Conservation (phyloP, 2,797 vertebrate species). For the Lates japonicus region DNA sequence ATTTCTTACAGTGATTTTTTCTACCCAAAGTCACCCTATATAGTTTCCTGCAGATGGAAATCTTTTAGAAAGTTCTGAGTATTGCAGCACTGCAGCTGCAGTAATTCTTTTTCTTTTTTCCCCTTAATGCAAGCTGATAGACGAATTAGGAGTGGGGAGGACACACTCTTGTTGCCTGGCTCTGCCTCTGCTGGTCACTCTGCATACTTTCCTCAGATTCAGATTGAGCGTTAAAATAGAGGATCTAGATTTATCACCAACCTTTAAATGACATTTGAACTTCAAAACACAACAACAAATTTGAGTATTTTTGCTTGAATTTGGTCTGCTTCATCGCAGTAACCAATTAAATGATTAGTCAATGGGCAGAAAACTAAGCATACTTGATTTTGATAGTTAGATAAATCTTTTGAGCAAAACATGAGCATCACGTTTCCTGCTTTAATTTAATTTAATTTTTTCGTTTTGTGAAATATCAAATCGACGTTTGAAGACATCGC, state of each 20-base stretch:
- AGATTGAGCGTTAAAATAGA: neutral
- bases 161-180: neutral
- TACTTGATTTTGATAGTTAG: neutral
- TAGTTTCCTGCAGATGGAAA: neutral
- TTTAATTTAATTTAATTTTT: neutral
- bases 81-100: neutral
- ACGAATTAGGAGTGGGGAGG: neutral
- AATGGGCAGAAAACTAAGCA: neutral
- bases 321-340: neutral
- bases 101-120: neutral
- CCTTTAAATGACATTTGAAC: too few species aligned
- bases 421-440: neutral
- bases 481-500: neutral
- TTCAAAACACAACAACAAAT: neutral
- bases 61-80: neutral
- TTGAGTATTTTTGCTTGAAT: neutral
- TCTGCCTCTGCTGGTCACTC: constrained; percentile 73
- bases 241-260: neutral
- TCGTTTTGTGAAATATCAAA: neutral
- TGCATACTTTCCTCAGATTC: neutral
- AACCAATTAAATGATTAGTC: neutral
- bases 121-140: neutral
- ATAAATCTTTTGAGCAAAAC: neutral
- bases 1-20: neutral
- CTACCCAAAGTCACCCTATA: too few species aligned